These are phyloP conservation scores for Listronotus oregonensis DNA, from an alignment of 1,140 invertebrate genomes.

Conservation along the genomic window DNA sequence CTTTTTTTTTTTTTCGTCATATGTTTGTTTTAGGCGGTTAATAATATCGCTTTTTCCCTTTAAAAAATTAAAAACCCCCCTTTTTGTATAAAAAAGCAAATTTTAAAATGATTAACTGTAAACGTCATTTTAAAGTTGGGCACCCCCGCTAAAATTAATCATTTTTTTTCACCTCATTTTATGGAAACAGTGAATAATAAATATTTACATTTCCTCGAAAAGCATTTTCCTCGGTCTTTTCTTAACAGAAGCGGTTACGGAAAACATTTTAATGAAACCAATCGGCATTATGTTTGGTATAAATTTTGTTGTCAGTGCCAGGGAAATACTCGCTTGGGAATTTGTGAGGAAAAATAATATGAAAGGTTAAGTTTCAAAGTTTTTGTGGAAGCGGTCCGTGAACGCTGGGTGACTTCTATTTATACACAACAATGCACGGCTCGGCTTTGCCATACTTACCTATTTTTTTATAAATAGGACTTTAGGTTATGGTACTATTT, in stretches of 20 bases:
- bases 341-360: slow-evolving; percentile 23
- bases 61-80: too few species aligned
- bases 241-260: slow-evolving; percentile 15
- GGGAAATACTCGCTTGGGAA: slow-evolving; percentile 10
- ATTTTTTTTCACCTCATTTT: slow-evolving; percentile 22
- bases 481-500: too few species aligned
- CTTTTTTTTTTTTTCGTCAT: too few species aligned
- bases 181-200: slow-evolving; percentile 19
- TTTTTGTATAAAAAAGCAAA: too few species aligned
- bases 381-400: not conserved
- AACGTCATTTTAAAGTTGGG: slow-evolving; percentile 7
- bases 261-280: slow-evolving; percentile 19
- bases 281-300: slow-evolving; percentile 23
- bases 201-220: slow-evolving; percentile 23
- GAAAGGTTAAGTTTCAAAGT: slow-evolving; percentile 2
- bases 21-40: too few species aligned
- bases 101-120: not conserved
- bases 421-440: too few species aligned
- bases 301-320: slow-evolving; percentile 18
- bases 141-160: slow-evolving; percentile 13
- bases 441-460: too few species aligned
- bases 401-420: too few species aligned
- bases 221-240: slow-evolving; percentile 8
- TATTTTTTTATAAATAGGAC: too few species aligned
- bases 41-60: too few species aligned